Base-by-base conservation (phyloP, 2,113 vertebrate genomes). In the Antechinus stuartii region DNA sequence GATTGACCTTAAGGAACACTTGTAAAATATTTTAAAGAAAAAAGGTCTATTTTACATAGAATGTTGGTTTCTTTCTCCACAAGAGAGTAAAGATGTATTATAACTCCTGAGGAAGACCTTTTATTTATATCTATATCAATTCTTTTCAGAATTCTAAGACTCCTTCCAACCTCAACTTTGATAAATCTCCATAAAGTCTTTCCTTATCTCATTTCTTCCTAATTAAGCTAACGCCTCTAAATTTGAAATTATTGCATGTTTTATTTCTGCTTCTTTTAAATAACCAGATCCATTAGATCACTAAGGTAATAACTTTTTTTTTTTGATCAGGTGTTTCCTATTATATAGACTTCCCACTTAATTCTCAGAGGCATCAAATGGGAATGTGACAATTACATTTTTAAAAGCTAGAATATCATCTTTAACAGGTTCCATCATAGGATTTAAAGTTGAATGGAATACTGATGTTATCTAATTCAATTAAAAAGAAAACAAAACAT, bases 1-100 rank as follows among this genome's bases (percentile, higher is more conserved):
- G 89, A 90, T 92, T 93, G 22, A 49, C 68, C 52, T 97, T 95
- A 96, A 97, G 89, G 90, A 98, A 96, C 1, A 3, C 8, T 96
- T 96, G 84, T 42, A 92, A 91, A 97, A 91, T 16, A 94, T 89
- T 84, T 96, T 93, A 90, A 93, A 96, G 92, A 95, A 92, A 55
- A 52, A 47, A 91, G 46, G 8, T 53, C 84, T 95, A 92, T 94
- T 97, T 92, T 97, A 97, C 68, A 24, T 35, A 93, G 93, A 95
- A 55, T 92, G 68, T 57, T 93, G 95, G 96, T 68, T 16, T 19
- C 54, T 94, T 96, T 94, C 47, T 55, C 95, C 95, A 23, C 2
- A 42, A n/a, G n/a, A 84, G 68, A 7, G 6, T 8, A 22, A 84
- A 84, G 42, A 14, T 61, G 2, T 35, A 35, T 68, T 35, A 35